These are phyloP conservation scores for Anoplolepis gracilipes DNA, from an alignment of 1,140 invertebrate species.

Conservation along the genomic window DNA sequence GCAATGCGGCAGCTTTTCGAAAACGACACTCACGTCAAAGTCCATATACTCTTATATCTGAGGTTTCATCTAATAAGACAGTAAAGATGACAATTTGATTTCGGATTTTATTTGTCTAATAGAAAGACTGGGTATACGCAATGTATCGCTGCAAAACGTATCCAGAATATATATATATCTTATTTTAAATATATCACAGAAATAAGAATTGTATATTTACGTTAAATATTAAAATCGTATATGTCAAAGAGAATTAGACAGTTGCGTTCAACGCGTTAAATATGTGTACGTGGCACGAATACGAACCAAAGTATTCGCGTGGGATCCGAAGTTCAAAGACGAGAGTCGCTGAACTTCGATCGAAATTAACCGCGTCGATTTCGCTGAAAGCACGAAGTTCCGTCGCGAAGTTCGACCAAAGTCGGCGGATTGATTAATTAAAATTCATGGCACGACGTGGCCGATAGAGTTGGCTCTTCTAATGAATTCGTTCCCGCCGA, in stretches of 20 bases:
- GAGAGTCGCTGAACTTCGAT: slow-evolving; percentile 57
- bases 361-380: slow-evolving; percentile 62
- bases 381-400: slow-evolving; percentile 59
- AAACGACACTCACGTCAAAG: slow-evolving; percentile 33
- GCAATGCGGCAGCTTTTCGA: slow-evolving; percentile 39
- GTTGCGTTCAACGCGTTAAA: slow-evolving; percentile 37
- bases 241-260: slow-evolving; percentile 52
- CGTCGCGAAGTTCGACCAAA: slow-evolving; percentile 51
- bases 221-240: neutral
- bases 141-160: neutral
- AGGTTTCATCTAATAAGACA: neutral
- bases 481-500: slow-evolving; percentile 55
- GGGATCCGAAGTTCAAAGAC: slow-evolving; percentile 59
- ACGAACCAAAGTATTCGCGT: slow-evolving; percentile 50
- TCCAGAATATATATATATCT: neutral
- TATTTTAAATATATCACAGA: neutral
- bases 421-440: slow-evolving; percentile 62
- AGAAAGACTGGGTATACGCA: neutral
- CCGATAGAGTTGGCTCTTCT: slow-evolving; percentile 56
- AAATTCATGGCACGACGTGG: slow-evolving; percentile 56
- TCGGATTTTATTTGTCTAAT: neutral
- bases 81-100: neutral
- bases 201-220: slow-evolving; percentile 11
- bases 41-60: slow-evolving; percentile 26
- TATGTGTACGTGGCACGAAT: slow-evolving; percentile 15